A percentile compares a stretch with the other conserved stretches of the same genome.
These are phyloP conservation scores for Lampropteryx suffumata DNA, from an alignment of 2,888 invertebrate genomes.

Conservation along the genomic window DNA sequence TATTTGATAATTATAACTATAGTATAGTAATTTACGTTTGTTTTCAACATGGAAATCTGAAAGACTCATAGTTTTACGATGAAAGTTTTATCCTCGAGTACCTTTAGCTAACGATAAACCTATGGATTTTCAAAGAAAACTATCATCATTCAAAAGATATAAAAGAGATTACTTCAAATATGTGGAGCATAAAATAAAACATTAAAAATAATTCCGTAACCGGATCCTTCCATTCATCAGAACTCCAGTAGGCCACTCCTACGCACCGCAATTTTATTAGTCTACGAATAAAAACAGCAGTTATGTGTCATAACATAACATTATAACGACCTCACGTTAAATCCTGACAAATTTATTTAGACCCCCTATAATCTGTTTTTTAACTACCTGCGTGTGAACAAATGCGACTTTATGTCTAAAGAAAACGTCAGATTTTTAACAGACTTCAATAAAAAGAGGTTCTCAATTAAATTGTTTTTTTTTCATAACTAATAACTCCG, in stretches of 20 bases:
- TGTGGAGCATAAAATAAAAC: slow-evolving; percentile 11
- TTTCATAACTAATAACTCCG: too few species aligned
- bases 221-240: slow-evolving; percentile 29
- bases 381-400: not conserved
- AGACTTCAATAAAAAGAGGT: too few species aligned
- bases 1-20: too few species aligned
- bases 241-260: slow-evolving; percentile 32
- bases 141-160: not conserved
- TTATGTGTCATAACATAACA: slow-evolving; percentile 28
- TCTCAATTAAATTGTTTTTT: too few species aligned
- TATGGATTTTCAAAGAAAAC: not conserved
- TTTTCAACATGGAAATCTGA: too few species aligned
- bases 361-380: slow-evolving; percentile 8
- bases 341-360: slow-evolving; percentile 17
- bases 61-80: too few species aligned
- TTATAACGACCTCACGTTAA: slow-evolving; percentile 25
- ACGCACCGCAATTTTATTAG: slow-evolving; percentile 32
- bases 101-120: too few species aligned
- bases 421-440: too few species aligned
- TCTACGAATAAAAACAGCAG: slow-evolving; percentile 29
- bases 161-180: slow-evolving; percentile 21
- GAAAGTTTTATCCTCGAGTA: too few species aligned
- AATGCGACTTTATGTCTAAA: too few species aligned
- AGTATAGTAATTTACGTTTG: too few species aligned
- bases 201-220: slow-evolving; percentile 27